These are phyloP conservation scores for Furcifer pardalis DNA, from an alignment of 2,797 vertebrate species.

Conservation along the genomic window DNA sequence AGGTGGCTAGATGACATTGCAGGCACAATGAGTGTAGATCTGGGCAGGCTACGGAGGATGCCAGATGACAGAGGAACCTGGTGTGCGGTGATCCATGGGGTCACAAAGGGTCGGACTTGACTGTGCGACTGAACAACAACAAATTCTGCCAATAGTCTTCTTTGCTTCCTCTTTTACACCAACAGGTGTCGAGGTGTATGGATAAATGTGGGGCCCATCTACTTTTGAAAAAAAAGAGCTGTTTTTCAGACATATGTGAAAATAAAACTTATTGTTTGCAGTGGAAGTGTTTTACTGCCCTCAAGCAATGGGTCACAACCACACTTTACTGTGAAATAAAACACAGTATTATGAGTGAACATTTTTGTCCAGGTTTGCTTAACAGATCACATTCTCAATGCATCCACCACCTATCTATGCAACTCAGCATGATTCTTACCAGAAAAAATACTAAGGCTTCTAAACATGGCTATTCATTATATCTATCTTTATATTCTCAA, in stretches of 20 bases:
- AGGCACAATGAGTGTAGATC: too few relatives aligned
- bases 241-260: too few relatives aligned
- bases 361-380: background rate
- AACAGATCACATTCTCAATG: background rate
- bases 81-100: too few relatives aligned
- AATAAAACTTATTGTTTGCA: background rate
- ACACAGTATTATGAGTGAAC: background rate
- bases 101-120: too few relatives aligned
- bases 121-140: too few relatives aligned
- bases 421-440: background rate
- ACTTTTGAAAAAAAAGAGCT: background rate
- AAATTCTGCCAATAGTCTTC: too few relatives aligned
- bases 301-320: background rate
- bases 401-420: background rate
- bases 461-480: background rate
- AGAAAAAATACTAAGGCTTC: background rate
- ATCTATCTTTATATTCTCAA: too few relatives aligned
- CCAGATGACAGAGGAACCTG: too few relatives aligned
- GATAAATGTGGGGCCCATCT: background rate
- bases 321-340: background rate
- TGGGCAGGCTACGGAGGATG: too few relatives aligned
- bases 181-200: too few relatives aligned
- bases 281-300: background rate
- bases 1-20: too few relatives aligned
- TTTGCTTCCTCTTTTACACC: too few relatives aligned